phyloP scores from a whole-genome alignment of 64 coral and sea anemone species.

The Stylophora pistillata region DNA sequence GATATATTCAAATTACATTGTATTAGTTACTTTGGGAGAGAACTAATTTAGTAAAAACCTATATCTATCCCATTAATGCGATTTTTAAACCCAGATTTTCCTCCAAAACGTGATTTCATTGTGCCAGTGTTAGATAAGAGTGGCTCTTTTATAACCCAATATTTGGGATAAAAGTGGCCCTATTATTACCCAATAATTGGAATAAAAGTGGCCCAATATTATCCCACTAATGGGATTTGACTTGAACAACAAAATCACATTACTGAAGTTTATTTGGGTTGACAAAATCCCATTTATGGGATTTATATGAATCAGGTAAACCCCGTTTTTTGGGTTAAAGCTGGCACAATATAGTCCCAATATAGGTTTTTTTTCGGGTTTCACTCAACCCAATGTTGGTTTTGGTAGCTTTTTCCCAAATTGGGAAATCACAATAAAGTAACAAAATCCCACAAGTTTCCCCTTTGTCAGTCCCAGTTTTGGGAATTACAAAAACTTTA shows the following conservation, averaged over 20 bases:
- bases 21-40: too few species aligned
- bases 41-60: constrained; percentile 6
- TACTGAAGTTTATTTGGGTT: too few species aligned
- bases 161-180: not conserved
- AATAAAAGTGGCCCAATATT: not conserved
- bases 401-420: not conserved
- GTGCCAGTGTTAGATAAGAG: not conserved
- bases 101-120: constrained; percentile 2
- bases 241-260: too few species aligned
- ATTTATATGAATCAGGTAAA: not conserved
- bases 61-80: constrained; percentile 10
- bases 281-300: too few species aligned
- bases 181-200: not conserved
- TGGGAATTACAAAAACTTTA: not conserved
- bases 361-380: not conserved
- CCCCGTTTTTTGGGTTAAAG: not conserved
- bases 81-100: constrained; percentile 10
- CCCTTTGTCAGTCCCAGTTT: not conserved
- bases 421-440: not conserved
- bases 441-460: not conserved
- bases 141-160: not conserved
- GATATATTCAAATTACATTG: too few species aligned
- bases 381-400: not conserved
- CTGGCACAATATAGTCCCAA: not conserved
- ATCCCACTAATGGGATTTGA: not conserved